Evolutionary conservation across 1,140 invertebrate species (phyloP).

Genomic region (Teleopsis dalmanni): DNA sequence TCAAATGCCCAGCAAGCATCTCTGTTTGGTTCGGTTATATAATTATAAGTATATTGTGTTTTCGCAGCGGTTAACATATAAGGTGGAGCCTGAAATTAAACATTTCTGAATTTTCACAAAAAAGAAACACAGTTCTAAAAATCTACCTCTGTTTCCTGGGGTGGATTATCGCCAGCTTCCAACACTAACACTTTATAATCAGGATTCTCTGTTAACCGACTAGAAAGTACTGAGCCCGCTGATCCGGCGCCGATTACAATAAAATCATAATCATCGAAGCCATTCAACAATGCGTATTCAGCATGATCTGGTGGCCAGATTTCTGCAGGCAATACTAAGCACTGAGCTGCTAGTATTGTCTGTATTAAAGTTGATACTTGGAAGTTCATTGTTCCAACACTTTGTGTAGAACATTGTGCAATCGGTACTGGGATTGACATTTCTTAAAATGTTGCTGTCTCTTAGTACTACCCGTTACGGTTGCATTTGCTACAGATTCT

Average conservation of each 20-base stretch:
- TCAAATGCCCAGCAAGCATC: slow-evolving; percentile 14
- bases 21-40: slow-evolving; percentile 13
- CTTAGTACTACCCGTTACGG: too few species aligned
- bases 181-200: slow-evolving; percentile 48
- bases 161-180: slow-evolving; percentile 51
- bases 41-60: slow-evolving; percentile 15
- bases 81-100: slow-evolving; percentile 4
- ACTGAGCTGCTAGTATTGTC: slow-evolving; percentile 49
- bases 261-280: slow-evolving; percentile 21
- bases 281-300: slow-evolving; percentile 41
- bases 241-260: slow-evolving; percentile 54
- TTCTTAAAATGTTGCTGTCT: neutral
- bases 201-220: slow-evolving; percentile 46
- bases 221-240: slow-evolving; percentile 51
- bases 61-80: neutral
- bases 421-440: neutral
- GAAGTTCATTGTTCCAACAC: slow-evolving; percentile 31
- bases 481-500: too few species aligned
- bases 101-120: neutral
- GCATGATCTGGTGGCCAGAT: slow-evolving; percentile 49
- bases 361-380: slow-evolving; percentile 50
- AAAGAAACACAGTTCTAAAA: neutral
- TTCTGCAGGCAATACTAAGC: slow-evolving; percentile 47
- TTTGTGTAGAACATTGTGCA: slow-evolving; percentile 10
- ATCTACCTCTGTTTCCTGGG: slow-evolving; percentile 45